These are phyloP conservation scores for Anastatus disparis DNA, from an alignment of 1,140 invertebrate species.

Conservation along the genomic window DNA sequence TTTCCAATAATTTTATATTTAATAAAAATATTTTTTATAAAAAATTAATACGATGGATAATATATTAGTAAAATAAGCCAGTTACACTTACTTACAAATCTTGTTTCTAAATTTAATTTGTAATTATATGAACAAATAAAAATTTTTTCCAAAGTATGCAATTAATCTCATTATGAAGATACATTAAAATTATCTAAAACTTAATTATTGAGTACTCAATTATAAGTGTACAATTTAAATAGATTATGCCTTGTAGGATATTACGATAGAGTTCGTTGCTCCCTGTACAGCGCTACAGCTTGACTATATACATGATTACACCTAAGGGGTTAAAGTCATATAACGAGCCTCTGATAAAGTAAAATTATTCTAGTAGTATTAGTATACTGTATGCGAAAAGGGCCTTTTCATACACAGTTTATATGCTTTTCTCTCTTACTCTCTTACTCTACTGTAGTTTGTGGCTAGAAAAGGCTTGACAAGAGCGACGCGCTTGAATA, in stretches of 20 bases:
- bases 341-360: slow-evolving; percentile 40
- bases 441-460: too few species aligned
- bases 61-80: too few species aligned
- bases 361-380: slow-evolving; percentile 37
- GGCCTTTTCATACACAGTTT: slow-evolving; percentile 44
- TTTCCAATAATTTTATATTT: too few species aligned
- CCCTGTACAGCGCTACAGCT: too few species aligned
- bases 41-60: too few species aligned
- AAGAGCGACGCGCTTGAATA: slow-evolving; percentile 18
- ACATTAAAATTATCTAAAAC: slow-evolving; percentile 22
- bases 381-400: slow-evolving; percentile 29
- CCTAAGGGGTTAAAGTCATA: slow-evolving; percentile 11
- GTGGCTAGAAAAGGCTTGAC: too few species aligned
- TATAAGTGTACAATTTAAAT: slow-evolving; percentile 19
- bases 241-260: slow-evolving; percentile 8
- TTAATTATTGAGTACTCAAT: slow-evolving; percentile 35
- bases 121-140: too few species aligned
- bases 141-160: too few species aligned
- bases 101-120: too few species aligned
- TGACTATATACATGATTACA: slow-evolving; percentile 28
- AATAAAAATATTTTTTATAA: too few species aligned
- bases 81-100: too few species aligned
- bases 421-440: slow-evolving; percentile 43
- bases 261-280: slow-evolving; percentile 10
- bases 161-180: too few species aligned